Base-by-base conservation (phyloP, 2,888 invertebrate genomes). In the Tachina fera region DNA sequence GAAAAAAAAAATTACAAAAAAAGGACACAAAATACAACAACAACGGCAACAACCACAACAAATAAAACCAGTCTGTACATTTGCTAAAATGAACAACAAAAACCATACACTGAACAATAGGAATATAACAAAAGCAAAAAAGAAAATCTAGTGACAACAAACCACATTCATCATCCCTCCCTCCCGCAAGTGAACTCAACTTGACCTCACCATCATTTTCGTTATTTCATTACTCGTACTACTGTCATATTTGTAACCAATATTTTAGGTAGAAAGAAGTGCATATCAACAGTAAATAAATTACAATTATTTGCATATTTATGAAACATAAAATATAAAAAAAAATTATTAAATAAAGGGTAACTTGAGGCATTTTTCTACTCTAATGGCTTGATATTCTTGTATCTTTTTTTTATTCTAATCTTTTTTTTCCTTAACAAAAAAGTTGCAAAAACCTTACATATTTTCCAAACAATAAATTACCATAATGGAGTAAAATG, bases 131-230 rank as follows among this genome's bases (percentile, higher is more conserved):
- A 9, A n/a, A 47, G 53, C 49, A 80, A 51, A 8, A 9, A 9
- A 31, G 13, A 58, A 19, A 58, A 31, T 6, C 9, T 16, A 58
- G 45, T 39, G 56, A 39, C 65, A 77, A 41, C 49, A 19, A 72
- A 72, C 45, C 8, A 31, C 31, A 70, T 67, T 71, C 11, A 65
- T 49, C 47, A 16, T 78, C 61, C 60, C 51, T 78, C 61, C 60
- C 51, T 74, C 56, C 49, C 60, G 39, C 70, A 74, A 77, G 68
- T 74, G 75, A 71, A 75, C 61, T 79, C 19, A 63, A 75, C 71
- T 74, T 70, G 74, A 75, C 77, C 78, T 78, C 68, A 65, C 56
- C 76, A 74, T 72, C 61, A 61, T 31, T 67, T 45, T 13, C 39
- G 4, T 68, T 31, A 53, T 63, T 22, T 22, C 22, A 45, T 58